Evolutionary conservation across 2,113 vertebrate genomes (phyloP), one percentile per base, ranked within the genome.

Genomic region (Hypomesus transpacificus): DNA sequence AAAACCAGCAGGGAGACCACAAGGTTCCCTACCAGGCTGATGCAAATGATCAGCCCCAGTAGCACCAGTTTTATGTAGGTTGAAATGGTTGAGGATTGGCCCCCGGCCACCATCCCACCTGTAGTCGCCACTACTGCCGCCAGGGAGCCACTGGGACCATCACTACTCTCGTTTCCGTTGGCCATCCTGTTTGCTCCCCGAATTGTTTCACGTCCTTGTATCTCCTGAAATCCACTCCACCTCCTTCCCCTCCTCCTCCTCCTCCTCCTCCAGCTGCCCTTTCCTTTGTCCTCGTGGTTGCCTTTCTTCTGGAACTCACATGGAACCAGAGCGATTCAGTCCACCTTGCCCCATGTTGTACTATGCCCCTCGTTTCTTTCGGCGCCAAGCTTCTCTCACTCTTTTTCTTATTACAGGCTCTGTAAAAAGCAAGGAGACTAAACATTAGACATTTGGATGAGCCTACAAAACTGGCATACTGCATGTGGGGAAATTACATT

Each of bases 1-100:
- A 96, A 88, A 50, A 96, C 92, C 56, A 95, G 89, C 87, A 96
- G 80, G 11, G 94, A 95, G 62, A 95, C 90, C 82, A 95, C 88
- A 69, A 95, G 85, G 70, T 96, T 96, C 57, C 94, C 94, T 0
- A 92, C 91, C 66, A 96, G 89, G 84, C 94, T 95, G 80, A 94
- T 89, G 61, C 93, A 94, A 86, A 96, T 96, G 80, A 95, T 96
- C 80, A 94, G 83, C 67, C 94, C 94, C 79, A 95, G 85, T 21
- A 95, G 91, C 75, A 94, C 88, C 82, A 96, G 89, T 83, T 95
- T 96, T 76, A 94, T 85, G 20, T 94, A 95, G 70, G 94, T 94
- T 14, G 93, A 93, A 60, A 92, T 89, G 3, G 87, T 80, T 0
- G 90, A 90, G 26, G 91, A 90, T 3, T 89, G 69, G 82, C 87